Percentiles rank a stretch among this genome's conserved stretches.
Evolutionary conservation across 2,888 invertebrate species (phyloP).

Genomic region (Luperina nickerlii): DNA sequence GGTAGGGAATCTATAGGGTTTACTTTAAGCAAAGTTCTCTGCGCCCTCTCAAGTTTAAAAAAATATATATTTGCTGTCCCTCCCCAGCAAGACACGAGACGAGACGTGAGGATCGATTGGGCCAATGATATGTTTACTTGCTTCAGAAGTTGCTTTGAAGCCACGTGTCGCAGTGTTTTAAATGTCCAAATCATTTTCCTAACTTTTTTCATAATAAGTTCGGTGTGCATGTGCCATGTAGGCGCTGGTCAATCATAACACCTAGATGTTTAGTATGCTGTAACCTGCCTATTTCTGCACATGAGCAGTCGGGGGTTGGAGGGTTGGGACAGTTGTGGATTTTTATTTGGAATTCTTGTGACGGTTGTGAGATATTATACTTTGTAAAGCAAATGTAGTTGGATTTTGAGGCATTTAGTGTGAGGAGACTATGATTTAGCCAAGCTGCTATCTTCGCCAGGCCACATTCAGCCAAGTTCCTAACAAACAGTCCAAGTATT

Average conservation of each 20-base stretch:
- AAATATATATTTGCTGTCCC: too few relatives aligned
- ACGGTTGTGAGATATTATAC: background rate
- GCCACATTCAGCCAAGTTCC: background rate
- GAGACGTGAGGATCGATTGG: background rate
- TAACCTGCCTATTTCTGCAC: background rate
- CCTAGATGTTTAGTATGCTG: background rate
- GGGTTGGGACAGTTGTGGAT: background rate
- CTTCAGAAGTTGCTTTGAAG: too few relatives aligned
- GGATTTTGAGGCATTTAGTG: background rate
- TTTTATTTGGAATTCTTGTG: background rate
- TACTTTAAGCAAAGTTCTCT: too few relatives aligned
- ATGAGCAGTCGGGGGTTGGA: too few relatives aligned
- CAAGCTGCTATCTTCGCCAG: background rate
- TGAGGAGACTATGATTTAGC: background rate
- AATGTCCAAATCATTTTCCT: too few relatives aligned
- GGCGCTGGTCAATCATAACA: background rate
- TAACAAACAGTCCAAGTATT: background rate
- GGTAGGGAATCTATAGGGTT: too few relatives aligned
- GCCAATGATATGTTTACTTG: too few relatives aligned
- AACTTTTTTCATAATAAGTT: background rate
- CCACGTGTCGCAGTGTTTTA: too few relatives aligned
- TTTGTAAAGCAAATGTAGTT: background rate
- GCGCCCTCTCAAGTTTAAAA: too few relatives aligned
- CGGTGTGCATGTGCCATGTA: background rate
- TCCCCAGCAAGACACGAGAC: too few relatives aligned